Evolutionary conservation across 92 coral and sea anemone species (phyloP).

Genomic region (Metridium senile): DNA sequence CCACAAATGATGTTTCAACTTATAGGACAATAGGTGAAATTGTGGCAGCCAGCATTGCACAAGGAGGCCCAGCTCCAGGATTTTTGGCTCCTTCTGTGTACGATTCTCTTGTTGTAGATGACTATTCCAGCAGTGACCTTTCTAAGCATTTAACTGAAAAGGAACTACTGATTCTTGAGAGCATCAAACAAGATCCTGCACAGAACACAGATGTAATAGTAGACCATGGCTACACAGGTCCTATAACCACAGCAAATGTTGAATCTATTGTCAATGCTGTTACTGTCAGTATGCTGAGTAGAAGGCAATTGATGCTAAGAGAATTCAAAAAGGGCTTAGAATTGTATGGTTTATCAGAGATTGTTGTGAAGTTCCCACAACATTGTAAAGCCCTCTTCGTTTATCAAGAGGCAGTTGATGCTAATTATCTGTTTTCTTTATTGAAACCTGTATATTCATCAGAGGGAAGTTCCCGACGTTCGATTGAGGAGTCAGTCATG

Average conservation of each 20-base stretch:
- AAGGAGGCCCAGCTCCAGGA: conserved; percentile 8
- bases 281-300: conserved; percentile 63
- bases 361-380: conserved; percentile 42
- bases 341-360: conserved; percentile 50
- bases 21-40: conserved; percentile 9
- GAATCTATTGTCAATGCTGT: conserved; percentile 51
- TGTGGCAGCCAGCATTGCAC: conserved; percentile 3
- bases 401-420: conserved; percentile 40
- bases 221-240: conserved; percentile 62
- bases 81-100: conserved; percentile 9
- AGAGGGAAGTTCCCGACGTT: conserved; percentile 47
- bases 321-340: conserved; percentile 62
- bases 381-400: conserved; percentile 53
- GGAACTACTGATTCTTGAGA: conserved; percentile 61
- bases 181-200: conserved; percentile 56
- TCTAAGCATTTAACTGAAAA: conserved; percentile 22
- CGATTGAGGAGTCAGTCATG: conserved; percentile 47
- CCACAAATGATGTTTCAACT: conserved; percentile 41
- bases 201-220: conserved; percentile 53
- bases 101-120: background rate
- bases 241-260: conserved; percentile 41
- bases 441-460: conserved; percentile 55
- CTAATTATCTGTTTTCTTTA: conserved; percentile 66
- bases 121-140: conserved; percentile 7
- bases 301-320: conserved; percentile 52